Evolutionary conservation across 2,797 vertebrate species (phyloP).

Genomic region (Mus minutoides): DNA sequence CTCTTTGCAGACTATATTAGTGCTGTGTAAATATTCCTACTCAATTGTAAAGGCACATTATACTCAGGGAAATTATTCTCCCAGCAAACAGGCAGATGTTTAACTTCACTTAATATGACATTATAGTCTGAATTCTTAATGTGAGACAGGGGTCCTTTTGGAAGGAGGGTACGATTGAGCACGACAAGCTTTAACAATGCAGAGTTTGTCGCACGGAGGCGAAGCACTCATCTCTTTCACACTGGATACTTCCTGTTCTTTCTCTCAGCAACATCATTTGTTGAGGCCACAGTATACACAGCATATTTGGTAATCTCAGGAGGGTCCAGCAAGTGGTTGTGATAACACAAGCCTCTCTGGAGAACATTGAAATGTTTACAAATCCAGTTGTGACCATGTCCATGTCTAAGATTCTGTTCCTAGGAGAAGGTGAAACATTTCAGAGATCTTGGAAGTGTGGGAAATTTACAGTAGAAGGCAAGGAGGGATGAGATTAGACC

Average conservation of each 20-base stretch:
- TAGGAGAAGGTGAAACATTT: neutral
- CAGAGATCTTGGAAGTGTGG: neutral
- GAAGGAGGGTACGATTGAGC: neutral
- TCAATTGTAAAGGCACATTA: conserved; percentile 77
- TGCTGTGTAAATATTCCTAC: conserved; percentile 75
- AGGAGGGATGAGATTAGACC: neutral
- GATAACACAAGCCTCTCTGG: neutral
- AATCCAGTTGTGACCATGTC: neutral
- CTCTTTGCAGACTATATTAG: conserved; percentile 74
- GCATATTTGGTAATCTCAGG: neutral
- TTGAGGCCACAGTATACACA: neutral
- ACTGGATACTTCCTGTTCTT: neutral
- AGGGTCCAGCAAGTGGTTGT: neutral
- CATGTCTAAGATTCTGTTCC: neutral
- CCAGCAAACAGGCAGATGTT: conserved; percentile 79
- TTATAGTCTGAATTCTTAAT: conserved; percentile 77
- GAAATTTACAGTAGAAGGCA: neutral
- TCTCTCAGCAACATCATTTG: neutral
- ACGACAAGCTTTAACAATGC: neutral
- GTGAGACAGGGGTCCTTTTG: conserved; percentile 55
- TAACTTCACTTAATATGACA: conserved; percentile 80
- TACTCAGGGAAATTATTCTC: conserved; percentile 77
- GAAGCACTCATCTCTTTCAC: conserved; percentile 45
- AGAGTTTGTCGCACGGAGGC: neutral
- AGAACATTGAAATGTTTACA: neutral